phyloP scores from a whole-genome alignment of 1,140 invertebrate species.

The Babylonia areolata region DNA sequence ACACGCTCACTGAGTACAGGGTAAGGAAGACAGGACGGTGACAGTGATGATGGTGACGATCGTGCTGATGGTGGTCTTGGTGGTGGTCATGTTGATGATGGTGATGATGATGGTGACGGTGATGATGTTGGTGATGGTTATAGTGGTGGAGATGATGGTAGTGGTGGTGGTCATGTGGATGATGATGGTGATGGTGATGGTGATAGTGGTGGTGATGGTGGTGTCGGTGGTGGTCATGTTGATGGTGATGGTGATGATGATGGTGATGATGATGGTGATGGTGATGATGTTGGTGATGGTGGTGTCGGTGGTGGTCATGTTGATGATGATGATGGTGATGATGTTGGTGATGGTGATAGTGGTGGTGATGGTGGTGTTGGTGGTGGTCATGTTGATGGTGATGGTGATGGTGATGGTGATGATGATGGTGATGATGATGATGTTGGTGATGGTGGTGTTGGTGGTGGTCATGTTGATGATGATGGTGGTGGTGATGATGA shows the following conservation, averaged over 20 bases:
- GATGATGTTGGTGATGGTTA: neutral
- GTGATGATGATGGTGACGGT: neutral
- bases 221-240: conserved; percentile 70
- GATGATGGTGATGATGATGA: conserved; percentile 44
- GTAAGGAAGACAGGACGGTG: conserved; percentile 29
- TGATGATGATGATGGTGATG: conserved; percentile 42
- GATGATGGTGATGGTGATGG: neutral
- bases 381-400: no score
- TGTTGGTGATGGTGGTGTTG: conserved; percentile 84
- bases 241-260: conserved; percentile 44
- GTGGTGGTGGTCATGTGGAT: no score
- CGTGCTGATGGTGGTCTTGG: neutral
- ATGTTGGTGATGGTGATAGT: neutral
- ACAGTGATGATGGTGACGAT: neutral
- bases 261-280: conserved; percentile 84
- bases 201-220: neutral
- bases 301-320: conserved; percentile 48
- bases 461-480: conserved; percentile 77
- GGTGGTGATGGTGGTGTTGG: no score
- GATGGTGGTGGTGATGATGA: neutral
- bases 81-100: conserved; percentile 8
- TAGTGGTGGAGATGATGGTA: no score
- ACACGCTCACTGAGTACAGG: conserved; percentile 70
- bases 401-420: conserved; percentile 69
- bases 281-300: conserved; percentile 21